Base-by-base conservation (phyloP, 2,797 vertebrate genomes). In the Rallus crepitans region DNA sequence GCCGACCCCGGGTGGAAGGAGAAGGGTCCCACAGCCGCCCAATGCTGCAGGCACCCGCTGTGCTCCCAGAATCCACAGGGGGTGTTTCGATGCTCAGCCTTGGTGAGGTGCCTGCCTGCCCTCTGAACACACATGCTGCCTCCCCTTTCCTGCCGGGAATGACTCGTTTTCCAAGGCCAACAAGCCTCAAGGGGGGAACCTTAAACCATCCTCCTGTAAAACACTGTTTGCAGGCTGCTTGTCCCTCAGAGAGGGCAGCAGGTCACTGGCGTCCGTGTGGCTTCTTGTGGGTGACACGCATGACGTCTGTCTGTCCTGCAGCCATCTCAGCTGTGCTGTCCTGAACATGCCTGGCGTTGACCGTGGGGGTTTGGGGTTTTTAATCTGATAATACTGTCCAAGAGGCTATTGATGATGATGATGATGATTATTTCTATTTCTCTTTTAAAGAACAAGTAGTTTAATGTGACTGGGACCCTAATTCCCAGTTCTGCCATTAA, bases 261-360 rank as follows among this genome's bases (percentile, higher is more conserved):
- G 76, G 60, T 28, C 16, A 48, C 11, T 72, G 52, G 72, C 4
- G 56, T 59, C 33, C 7, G 6, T n/a, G 42, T 76, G 75, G 45
- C 15, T 8, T 12, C 24, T 21, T 20, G 47, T 21, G 20, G 55
- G 1, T 6, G 52, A 11, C 5, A 25, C 1, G 2, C 19, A 0
- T 30, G 15, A 33, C 11, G 3, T 25, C 78, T 33, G 0, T 53
- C 15, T 28, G 40, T 57, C 7, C 2, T 28, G 80, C 12, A 19
- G 53, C 60, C 19, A 3, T 13, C 66, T 39, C 11, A 2, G 14
- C 81, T 20, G 39, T 17, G 31, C 5, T 25, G 35, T 61, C 65
- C 65, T 40, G 4, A 17, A 52, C 35, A 18, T 3, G 33, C 35
- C 72, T 65, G 57, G 1, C 52, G 37, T 52, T 42, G 27, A 56